phyloP scores from a whole-genome alignment of 2,113 vertebrate species.

The Urocynchramus pylzowi region DNA sequence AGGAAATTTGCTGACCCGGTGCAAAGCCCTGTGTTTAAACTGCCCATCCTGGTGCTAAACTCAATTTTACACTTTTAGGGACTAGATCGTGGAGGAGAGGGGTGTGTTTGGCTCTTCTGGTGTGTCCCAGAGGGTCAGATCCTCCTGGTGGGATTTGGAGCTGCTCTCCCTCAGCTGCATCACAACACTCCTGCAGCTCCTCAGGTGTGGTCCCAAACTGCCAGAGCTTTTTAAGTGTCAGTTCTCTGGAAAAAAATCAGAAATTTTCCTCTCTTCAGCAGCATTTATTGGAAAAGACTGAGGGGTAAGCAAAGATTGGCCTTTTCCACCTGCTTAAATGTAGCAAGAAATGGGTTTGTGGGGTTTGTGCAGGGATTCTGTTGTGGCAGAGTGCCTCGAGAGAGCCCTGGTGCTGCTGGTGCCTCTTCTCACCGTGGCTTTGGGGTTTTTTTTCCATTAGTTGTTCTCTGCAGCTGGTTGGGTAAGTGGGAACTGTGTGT shows the following conservation, averaged over 20 bases:
- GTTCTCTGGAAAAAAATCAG: background rate
- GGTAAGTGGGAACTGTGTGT: rapidly evolving
- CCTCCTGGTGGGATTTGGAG: background rate
- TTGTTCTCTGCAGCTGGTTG: background rate
- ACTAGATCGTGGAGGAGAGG: background rate
- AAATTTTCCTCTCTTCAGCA: rapidly evolving
- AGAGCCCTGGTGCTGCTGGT: background rate
- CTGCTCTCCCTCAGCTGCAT: background rate
- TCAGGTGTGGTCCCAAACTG: background rate
- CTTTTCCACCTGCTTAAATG: background rate
- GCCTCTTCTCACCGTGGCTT: background rate
- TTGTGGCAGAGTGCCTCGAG: rapidly evolving
- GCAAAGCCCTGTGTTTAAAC: background rate
- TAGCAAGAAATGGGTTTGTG: background rate
- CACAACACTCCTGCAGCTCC: rapidly evolving
- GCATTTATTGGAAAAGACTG: background rate
- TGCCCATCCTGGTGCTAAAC: background rate
- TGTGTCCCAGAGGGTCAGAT: background rate
- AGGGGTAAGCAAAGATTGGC: background rate
- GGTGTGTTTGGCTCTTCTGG: background rate
- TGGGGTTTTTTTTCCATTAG: rapidly evolving
- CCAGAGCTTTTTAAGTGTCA: background rate
- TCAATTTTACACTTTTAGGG: background rate
- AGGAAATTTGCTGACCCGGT: background rate
- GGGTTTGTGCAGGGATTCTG: background rate